These are phyloP conservation scores for Rhogogaster chlorosoma DNA, from an alignment of 2,888 invertebrate genomes.

Conservation along the genomic window DNA sequence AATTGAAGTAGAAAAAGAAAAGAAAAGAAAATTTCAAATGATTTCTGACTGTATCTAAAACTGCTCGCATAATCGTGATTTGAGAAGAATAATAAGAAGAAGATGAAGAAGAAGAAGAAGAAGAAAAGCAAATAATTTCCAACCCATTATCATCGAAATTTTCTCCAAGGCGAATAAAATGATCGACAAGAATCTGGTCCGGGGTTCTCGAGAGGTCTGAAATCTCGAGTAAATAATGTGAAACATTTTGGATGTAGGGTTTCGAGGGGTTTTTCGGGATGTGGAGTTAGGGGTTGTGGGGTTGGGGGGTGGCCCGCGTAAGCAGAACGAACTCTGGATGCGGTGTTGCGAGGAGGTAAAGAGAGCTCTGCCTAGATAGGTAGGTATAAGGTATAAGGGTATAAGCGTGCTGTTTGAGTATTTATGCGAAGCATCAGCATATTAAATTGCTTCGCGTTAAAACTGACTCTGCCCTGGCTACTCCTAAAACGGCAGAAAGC, in stretches of 20 bases:
- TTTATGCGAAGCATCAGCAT: conserved; percentile 63
- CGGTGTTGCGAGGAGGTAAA: neutral
- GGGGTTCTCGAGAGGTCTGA: neutral
- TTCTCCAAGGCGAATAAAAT: neutral
- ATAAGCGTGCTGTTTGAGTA: conserved; percentile 52
- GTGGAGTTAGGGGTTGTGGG: neutral
- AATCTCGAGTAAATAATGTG: conserved; percentile 47
- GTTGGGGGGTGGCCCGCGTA: neutral
- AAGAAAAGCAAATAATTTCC: too few species aligned
- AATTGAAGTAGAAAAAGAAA: too few species aligned
- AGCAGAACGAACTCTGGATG: conserved; percentile 27
- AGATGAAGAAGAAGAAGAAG: too few species aligned
- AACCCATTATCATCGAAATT: neutral
- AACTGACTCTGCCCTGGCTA: conserved; percentile 57
- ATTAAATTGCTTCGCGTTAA: conserved; percentile 63
- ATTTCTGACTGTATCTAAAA: too few species aligned
- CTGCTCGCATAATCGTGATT: too few species aligned
- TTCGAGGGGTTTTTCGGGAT: conserved; percentile 2
- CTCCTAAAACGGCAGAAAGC: conserved; percentile 48
- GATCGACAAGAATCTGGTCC: conserved; percentile 13
- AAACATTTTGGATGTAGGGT: conserved; percentile 7
- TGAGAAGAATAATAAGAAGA: too few species aligned
- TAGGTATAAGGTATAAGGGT: neutral
- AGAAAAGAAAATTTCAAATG: too few species aligned
- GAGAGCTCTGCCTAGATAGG: neutral